Conservation (phyloP, 2,113 vertebrate genomes). For the Tonatia bakeri region DNA sequence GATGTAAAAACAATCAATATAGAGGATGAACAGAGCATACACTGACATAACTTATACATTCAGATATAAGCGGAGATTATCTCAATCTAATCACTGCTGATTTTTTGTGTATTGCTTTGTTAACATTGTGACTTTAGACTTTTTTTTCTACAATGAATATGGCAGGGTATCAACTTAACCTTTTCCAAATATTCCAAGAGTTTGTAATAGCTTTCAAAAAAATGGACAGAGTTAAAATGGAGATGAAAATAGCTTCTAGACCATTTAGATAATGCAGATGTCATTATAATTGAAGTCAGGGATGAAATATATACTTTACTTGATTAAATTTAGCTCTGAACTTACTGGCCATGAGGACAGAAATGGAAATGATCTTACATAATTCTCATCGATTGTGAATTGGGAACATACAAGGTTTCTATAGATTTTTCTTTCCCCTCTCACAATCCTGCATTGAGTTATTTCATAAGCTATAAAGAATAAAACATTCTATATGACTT, state of each 20-base stretch:
- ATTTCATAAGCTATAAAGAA: not conserved
- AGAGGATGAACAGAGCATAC: not conserved
- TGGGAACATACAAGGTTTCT: not conserved
- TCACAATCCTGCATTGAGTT: not conserved
- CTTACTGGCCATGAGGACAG: conserved; percentile 17
- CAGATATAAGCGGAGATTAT: not conserved
- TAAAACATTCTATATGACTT: not conserved
- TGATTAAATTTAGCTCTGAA: conserved; percentile 50
- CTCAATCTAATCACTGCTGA: not conserved
- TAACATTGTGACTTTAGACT: not conserved
- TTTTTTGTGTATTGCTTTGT: conserved; percentile 12
- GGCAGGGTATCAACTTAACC: not conserved
- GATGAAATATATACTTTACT: conserved; percentile 48
- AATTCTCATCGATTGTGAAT: not conserved
- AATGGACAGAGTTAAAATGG: conserved; percentile 40
- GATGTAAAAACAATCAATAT: not conserved
- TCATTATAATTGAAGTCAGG: conserved; percentile 49
- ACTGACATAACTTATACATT: not conserved
- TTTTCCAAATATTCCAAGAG: conserved; percentile 24
- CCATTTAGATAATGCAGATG: conserved; percentile 36
- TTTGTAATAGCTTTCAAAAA: conserved; percentile 41
- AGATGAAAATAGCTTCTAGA: conserved; percentile 44
- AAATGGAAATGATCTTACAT: conserved; percentile 41
- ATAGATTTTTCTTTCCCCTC: not conserved
- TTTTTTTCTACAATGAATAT: not conserved